Evolutionary conservation across 2,888 invertebrate genomes (phyloP), one percentile per base, ranked within the genome.

Genomic region (Synanthedon andrenaeformis): DNA sequence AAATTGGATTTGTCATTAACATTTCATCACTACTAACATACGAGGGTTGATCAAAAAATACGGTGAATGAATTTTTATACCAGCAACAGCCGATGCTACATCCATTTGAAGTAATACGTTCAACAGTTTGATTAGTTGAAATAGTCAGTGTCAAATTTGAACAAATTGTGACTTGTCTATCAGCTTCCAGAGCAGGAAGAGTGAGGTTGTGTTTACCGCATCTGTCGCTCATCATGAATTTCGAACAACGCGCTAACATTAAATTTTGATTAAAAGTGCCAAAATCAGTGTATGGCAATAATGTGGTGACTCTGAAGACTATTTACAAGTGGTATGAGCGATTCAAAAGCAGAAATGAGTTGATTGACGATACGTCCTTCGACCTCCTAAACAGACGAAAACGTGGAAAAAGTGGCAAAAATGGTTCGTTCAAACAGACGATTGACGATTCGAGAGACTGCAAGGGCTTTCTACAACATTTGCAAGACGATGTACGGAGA

Each of bases 311-410:
- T n/a, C n/a, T n/a, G n/a, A n/a, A n/a, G n/a, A 51, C 13, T 51
- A 23, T 51, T 51, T 51, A 51, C 51, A 28, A 14, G 17, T 51
- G 51, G 41, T 51, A 8, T 35, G 51, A 41, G 23, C 28, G 6
- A 41, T 51, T 51, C 11, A 51, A 51, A 51, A 51, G 51, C 11
- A 41, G n/a, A 51, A 51, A 51, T 51, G 41, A 41, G 41, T 51
- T 13, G 51, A 14, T 23, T 51, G 5, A 51, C 12, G 11, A 14
- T 41, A 51, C 51, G 28, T 51, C 51, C 28, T 17, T 50, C 50
- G 50, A 50, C 50, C n/a, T 50, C 50, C 10, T 41, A 51, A 51
- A 51, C 41, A 13, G 51, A 14, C 4, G 51, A 51, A 51, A 51
- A 51, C 41, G 28, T 28, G 51, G 1, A 51, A 51, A 51, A 51